Conservation (phyloP, 2,888 invertebrate species). For the Taenaris catops region DNA sequence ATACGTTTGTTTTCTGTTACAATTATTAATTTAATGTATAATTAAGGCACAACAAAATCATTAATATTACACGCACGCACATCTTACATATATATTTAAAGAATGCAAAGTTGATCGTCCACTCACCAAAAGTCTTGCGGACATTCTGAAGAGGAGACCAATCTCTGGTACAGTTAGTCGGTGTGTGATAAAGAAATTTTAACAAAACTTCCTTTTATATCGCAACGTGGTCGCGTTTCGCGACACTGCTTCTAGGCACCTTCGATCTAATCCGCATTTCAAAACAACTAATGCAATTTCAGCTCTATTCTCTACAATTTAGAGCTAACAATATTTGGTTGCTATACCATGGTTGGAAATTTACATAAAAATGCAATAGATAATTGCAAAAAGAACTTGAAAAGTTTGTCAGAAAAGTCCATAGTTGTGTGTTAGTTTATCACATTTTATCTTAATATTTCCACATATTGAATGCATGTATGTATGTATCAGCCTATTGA, state of each 20-base stretch:
- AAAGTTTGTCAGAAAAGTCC: too few species aligned
- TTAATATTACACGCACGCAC: constrained; percentile 5
- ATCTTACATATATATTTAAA: not conserved
- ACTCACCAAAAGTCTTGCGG: constrained; percentile 75
- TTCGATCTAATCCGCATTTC: constrained; percentile 38
- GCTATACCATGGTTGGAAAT: constrained; percentile 9
- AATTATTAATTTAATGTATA: too few species aligned
- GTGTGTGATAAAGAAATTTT: constrained; percentile 75
- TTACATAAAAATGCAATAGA: constrained; percentile 15
- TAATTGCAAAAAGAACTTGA: constrained; percentile 32
- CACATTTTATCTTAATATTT: too few species aligned
- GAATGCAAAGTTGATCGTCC: constrained; percentile 11
- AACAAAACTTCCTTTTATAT: constrained; percentile 77
- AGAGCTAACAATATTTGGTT: not conserved
- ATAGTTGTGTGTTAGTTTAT: too few species aligned
- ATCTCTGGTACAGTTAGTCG: constrained; percentile 52
- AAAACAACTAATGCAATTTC: not conserved
- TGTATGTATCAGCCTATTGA: too few species aligned
- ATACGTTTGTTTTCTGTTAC: too few species aligned
- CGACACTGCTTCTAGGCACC: constrained; percentile 63
- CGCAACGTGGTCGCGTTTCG: constrained; percentile 75
- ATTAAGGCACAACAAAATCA: too few species aligned
- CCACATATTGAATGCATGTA: too few species aligned
- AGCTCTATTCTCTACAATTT: constrained; percentile 2
- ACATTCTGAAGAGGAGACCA: constrained; percentile 63